phyloP scores from a whole-genome alignment of 2,797 vertebrate genomes.

The Pseudomugil gertrudae region DNA sequence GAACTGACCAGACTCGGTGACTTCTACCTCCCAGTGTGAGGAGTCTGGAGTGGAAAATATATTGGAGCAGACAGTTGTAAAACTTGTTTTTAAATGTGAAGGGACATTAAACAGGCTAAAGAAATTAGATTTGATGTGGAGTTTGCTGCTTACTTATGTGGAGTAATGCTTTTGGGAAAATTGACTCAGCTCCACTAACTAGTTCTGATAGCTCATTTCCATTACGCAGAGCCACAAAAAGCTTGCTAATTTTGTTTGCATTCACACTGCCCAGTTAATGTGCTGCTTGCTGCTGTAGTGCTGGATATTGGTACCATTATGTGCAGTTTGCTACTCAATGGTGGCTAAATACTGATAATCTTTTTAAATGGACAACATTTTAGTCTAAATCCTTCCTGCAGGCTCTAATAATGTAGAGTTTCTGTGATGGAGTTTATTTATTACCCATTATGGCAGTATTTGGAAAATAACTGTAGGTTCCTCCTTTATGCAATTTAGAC shows the following conservation, averaged over 20 bases:
- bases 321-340: conserved; percentile 3
- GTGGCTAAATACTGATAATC: conserved; percentile 9
- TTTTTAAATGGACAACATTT: conserved; percentile 16
- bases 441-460: conserved; percentile 1
- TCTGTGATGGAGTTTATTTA: neutral
- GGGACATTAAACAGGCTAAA: conserved; percentile 19
- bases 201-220: conserved; percentile 56
- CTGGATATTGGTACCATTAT: conserved; percentile 18
- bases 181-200: conserved; percentile 36
- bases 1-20: conserved; percentile 11
- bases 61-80: conserved; percentile 15
- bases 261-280: conserved; percentile 29
- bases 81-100: conserved; percentile 22
- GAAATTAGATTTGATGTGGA: conserved; percentile 46
- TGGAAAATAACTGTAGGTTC: conserved; percentile 10
- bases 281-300: conserved; percentile 11
- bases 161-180: conserved; percentile 43
- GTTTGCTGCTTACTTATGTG: conserved; percentile 48
- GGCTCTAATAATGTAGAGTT: conserved; percentile 4
- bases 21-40: conserved; percentile 31
- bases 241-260: conserved; percentile 41
- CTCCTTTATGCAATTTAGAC: neutral
- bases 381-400: neutral
- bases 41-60: neutral
- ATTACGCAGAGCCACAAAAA: conserved; percentile 38